Evolutionary conservation across 2,888 invertebrate genomes (phyloP).

Genomic region (Synergus umbraculus): DNA sequence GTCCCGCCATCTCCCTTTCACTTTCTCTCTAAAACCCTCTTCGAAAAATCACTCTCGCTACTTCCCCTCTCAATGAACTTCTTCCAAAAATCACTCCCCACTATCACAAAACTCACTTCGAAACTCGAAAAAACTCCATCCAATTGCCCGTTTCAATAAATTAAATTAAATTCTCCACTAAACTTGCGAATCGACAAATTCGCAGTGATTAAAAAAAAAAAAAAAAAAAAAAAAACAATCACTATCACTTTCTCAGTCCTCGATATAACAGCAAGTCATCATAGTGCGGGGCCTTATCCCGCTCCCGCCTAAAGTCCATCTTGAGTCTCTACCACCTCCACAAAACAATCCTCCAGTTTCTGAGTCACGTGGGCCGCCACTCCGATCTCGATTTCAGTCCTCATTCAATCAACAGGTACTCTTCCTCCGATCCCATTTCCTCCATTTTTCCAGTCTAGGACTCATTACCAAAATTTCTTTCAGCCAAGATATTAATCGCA

Average conservation of each 20-base stretch:
- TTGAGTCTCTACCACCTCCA: slow-evolving; percentile 22
- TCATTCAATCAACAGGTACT: slow-evolving; percentile 71
- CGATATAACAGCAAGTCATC: slow-evolving; percentile 16
- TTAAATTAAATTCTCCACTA: background rate
- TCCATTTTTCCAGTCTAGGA: slow-evolving; percentile 41
- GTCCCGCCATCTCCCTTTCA: slow-evolving; percentile 68
- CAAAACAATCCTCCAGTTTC: slow-evolving; percentile 1
- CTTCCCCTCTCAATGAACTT: slow-evolving; percentile 39
- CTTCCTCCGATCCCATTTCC: slow-evolving; percentile 48
- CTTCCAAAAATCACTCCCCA: slow-evolving; percentile 54
- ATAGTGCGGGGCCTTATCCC: slow-evolving; percentile 7
- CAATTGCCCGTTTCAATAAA: background rate
- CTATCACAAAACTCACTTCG: slow-evolving; percentile 48
- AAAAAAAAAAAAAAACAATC: background rate
- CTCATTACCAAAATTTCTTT: slow-evolving; percentile 41
- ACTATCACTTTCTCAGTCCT: background rate
- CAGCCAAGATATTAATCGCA: slow-evolving; percentile 43
- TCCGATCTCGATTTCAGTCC: slow-evolving; percentile 31
- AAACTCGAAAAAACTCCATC: slow-evolving; percentile 14
- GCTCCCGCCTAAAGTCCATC: background rate
- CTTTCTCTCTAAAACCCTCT: slow-evolving; percentile 12
- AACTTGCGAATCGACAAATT: background rate
- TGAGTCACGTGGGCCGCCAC: slow-evolving; percentile 3
- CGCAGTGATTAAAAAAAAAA: background rate
- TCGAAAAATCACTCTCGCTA: slow-evolving; percentile 22